Conservation (phyloP, 2,113 vertebrate species). For the Cettia cetti region DNA sequence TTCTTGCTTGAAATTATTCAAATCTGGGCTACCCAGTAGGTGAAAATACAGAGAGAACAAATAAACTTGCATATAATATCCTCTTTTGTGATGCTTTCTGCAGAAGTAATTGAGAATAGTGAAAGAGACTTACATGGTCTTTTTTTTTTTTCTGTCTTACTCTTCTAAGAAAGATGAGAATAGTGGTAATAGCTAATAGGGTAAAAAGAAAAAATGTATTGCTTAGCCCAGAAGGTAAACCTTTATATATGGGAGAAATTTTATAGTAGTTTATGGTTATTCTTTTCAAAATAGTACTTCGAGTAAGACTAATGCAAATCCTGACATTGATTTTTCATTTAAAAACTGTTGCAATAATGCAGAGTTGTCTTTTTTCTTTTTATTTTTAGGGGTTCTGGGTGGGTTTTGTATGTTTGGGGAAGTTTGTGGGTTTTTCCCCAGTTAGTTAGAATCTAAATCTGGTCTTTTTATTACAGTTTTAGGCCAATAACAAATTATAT, state of each 20-base stretch:
- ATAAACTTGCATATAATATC: neutral
- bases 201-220: neutral
- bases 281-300: neutral
- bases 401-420: accelerated
- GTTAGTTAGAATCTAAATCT: neutral
- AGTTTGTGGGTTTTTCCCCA: accelerated
- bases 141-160: neutral
- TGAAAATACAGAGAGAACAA: neutral
- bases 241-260: neutral
- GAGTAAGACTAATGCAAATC: neutral
- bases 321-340: neutral
- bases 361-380: neutral
- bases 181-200: neutral
- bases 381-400: accelerated
- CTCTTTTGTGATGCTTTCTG: neutral
- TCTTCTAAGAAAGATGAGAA: neutral
- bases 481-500: neutral
- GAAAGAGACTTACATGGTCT: neutral
- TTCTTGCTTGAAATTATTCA: neutral
- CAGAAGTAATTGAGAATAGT: neutral
- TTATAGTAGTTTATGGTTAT: neutral
- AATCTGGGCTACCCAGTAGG: neutral
- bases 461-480: neutral
- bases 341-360: neutral
- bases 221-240: neutral